Base-by-base conservation (phyloP, 2,888 invertebrate genomes). In the Spatulosminthurus flaviceps region DNA sequence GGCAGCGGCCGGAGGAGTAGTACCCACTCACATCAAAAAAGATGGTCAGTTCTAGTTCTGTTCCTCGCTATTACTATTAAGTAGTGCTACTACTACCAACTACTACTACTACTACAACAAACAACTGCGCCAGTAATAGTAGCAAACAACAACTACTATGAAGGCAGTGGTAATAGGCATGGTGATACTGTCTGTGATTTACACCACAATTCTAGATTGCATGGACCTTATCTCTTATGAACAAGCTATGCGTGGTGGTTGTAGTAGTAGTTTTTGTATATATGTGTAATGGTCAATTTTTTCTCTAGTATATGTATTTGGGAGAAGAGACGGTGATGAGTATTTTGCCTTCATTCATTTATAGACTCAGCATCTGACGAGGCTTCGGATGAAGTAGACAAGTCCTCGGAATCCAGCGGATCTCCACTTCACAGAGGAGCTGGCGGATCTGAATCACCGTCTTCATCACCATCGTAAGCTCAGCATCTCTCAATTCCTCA, bases 401-500 rank as follows among this genome's bases (percentile, higher is more conserved):
- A 81, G 73, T 79, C 79, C 51, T 78, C 80, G 21, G 82, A 77
- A 28, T 82, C 82, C 60, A 78, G 75, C 22, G 80, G 79, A 70
- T 80, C 79, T 60, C 77, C 79, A 41, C 64, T 71, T 64, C 51
- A 51, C 51, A 79, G 77, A 73, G 77, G 69, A 51, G 79, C 75
- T 61, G 79, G 69, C 43, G 79, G 81, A 41, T 82, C 82, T 21
- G 82, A 82, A 60, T 82, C 82, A 60, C 78, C 76, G 42, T 77
- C 78, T 72, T 82, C 82, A 28, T 81, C 82, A 64, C 78, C 79
- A 60, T 81, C 81, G 82, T 82, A 80, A 81, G 80, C 67, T 67
- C 29, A 29, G 11, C 69, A 34, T 34, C 34, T 34, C 70, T 42
- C 11, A 16, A 29, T 34, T 28, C 26, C 28, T 71, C 34, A 21